Evolutionary conservation across 1,140 invertebrate species (phyloP), one percentile per base, ranked within the genome.

Genomic region (Sarcophaga bullata): DNA sequence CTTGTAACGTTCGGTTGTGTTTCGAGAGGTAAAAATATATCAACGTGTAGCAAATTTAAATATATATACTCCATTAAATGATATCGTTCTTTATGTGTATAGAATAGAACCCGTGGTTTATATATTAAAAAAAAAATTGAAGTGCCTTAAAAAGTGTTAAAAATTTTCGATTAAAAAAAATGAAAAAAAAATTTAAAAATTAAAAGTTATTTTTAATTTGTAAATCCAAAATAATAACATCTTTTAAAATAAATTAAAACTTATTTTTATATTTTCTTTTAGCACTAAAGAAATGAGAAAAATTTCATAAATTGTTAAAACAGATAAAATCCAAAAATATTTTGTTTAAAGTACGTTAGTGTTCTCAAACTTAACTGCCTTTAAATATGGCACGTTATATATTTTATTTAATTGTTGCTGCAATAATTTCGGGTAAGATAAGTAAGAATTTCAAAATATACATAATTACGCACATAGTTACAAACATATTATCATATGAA

Each of bases 1-100:
- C 62, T 81, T 58, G 47, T 50, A 47, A 17, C 80, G 80, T 81
- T 46, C 68, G 68, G 80, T 72, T 52, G 80, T 62, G 80, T 72
- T 15, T 37, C 11, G 25, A 48, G 25, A 73, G 80, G 46, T 72
- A 81, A 81, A 81, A 47, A n/a, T n/a, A 37, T 37, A 80, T 4
- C 0, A 48, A 80, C 11, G 15, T 17, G 19, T 1, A 46, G 6
- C 0, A 58, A 80, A 54, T 47, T 37, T 37, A 80, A 80, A 68
- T 68, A 58, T 58, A 10, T 10, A 58, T 37, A 37, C 4, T 37
- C 25, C 25, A 37, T 37, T 37, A 37, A 37, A 37, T 37, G 25
- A 37, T 37, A 37, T 37, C 25, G 25, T 37, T 1, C 25, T 37
- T 2, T 37, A 37, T 37, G 25, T 37, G 25, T 4, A 37, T 37